Base-by-base conservation (phyloP, 2,113 vertebrate genomes). In the Scomber scombrus region DNA sequence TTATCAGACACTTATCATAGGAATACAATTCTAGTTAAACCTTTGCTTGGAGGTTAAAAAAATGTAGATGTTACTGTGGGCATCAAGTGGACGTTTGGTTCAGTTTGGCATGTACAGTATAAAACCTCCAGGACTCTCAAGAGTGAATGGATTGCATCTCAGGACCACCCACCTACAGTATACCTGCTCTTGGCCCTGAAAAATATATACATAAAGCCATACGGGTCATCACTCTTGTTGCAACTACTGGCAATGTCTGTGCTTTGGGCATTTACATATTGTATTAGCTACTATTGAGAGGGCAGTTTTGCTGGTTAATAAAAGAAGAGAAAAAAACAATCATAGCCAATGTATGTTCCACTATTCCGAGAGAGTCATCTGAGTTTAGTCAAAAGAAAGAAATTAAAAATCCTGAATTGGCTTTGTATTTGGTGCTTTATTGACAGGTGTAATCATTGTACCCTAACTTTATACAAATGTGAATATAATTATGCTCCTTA, bases 111-210 rank as follows among this genome's bases (percentile, higher is more conserved):
- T 45, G 12, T 69, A 52, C 58, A 84, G 57, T 63, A 46, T 18
- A 75, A 70, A 68, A 72, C 86, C 64, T 82, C 62, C 71, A 74
- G 68, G 45, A 70, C 72, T 74, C 77, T 71, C 62, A 75, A n/a
- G 60, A 21, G 45, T 85, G 85, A 87, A 63, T 87, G 70, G 70
- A 81, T 43, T 5, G 15, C 23, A 43, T 71, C 47, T 18, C 26
- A 58, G n/a, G 74, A 70, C 75, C 71, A 46, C 78, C 85, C 54
- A 71, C 64, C 49, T 15, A 31, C 54, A 58, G 34, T 51, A 26
- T 65, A 76, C 40, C 68, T 67, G 72, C 80, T 79, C 50, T 40
- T 52, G 52, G 71, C 50, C 49, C 52, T 60, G 46, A 66, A 34
- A 71, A 58, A n/a, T 13, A 55, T 50, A 18, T 57, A 68, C 55